phyloP scores from a whole-genome alignment of 2,797 vertebrate genomes.

The Thripadectes ignobilis region DNA sequence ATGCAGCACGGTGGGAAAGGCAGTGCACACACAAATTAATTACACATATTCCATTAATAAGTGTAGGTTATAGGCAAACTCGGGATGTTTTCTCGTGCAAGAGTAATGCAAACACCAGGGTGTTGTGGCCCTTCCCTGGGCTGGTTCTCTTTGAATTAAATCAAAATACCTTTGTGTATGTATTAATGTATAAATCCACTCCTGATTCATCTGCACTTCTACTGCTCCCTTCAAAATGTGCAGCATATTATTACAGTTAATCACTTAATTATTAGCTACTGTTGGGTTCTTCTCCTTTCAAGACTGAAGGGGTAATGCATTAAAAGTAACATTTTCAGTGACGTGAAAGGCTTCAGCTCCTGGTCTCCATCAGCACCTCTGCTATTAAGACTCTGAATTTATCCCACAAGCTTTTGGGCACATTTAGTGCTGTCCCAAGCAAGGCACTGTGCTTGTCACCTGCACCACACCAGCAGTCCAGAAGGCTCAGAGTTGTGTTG shows the following conservation, averaged over 20 bases:
- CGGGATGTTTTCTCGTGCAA: background rate
- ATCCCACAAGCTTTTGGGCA: background rate
- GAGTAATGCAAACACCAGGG: constrained; percentile 19
- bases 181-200: constrained; percentile 1
- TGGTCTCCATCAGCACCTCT: background rate
- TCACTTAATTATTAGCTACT: background rate
- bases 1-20: background rate
- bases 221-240: background rate
- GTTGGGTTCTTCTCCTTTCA: background rate
- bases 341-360: background rate
- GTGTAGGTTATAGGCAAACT: background rate
- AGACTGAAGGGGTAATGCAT: background rate
- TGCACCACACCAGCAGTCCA: rapidly evolving
- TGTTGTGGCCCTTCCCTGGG: background rate
- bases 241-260: constrained; percentile 9
- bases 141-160: constrained; percentile 45
- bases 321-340: background rate
- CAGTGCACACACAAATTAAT: background rate
- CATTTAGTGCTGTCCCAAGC: background rate
- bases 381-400: background rate
- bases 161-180: background rate
- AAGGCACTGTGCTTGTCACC: background rate
- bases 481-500: rapidly evolving
- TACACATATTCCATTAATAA: constrained; percentile 22
- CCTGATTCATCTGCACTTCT: background rate